Evolutionary conservation across 1,140 invertebrate species (phyloP), one percentile per base, ranked within the genome.

Genomic region (Nymphalis io): DNA sequence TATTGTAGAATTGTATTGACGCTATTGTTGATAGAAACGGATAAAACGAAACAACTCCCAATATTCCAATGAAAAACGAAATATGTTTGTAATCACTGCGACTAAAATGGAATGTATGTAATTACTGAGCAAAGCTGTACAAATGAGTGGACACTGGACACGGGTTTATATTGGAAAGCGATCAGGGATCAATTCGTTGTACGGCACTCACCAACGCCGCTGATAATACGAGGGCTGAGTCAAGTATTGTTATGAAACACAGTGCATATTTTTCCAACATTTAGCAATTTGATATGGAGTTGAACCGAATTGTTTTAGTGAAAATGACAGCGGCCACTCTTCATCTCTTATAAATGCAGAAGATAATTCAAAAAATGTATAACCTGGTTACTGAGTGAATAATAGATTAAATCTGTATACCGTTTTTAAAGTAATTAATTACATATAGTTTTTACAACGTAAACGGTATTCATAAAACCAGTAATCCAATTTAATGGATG

Each of bases 101-200:
- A 51, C 11, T 55, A 23, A 55, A 55, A 23, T 55, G 11, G 51
- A 55, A 55, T 55, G 18, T 11, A 33, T 23, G 20, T 55, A 55
- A 55, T 55, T 55, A 55, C 48, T 12, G 20, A 21, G 48, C 21
- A 55, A 23, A 13, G 23, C 23, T 55, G 51, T 1, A 27, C 51
- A 55, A 55, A 55, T 55, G 21, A 27, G 13, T 23, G 51, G 51
- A 55, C 23, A 27, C 13, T 23, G 51, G 51, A 55, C 51, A 55
- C 51, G 51, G 21, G 23, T 55, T 51, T 55, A n/a, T 55, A 51
- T 51, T 21, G 46, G 20, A 27, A 55, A 27, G 20, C 51, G 51
- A 55, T 55, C 51, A 55, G 2, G 20, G 23, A 53, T 53, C 23
- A 27, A 27, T 55, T 55, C 15, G 16, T 13, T 55, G 21, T 21